Conservation (phyloP, 2,113 vertebrate species). For the Pogonocichla stellata region DNA sequence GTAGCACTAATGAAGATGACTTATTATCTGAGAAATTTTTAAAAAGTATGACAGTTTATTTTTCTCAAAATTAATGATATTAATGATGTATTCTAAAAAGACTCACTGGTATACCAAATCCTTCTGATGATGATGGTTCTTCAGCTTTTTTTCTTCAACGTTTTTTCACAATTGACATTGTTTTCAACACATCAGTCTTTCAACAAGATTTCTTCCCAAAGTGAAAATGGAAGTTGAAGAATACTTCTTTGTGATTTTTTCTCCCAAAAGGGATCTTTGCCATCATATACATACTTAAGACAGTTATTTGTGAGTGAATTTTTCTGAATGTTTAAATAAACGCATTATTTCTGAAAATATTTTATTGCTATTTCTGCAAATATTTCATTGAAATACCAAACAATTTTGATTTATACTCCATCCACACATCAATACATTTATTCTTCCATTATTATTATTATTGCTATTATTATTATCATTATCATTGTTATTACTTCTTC, state of each 20-base stretch:
- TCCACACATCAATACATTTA: background rate
- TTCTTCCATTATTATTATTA: background rate
- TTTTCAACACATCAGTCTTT: background rate
- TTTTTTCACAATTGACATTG: background rate
- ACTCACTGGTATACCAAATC: background rate
- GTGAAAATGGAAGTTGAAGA: background rate
- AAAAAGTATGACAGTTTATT: background rate
- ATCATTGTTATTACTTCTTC: background rate
- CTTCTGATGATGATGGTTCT: background rate
- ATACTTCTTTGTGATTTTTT: background rate
- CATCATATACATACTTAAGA: background rate
- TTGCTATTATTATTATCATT: background rate
- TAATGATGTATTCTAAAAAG: background rate
- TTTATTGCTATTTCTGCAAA: background rate
- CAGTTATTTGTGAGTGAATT: background rate
- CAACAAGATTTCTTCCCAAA: background rate
- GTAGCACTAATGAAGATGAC: background rate
- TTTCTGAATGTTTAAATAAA: background rate
- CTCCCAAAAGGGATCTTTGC: background rate
- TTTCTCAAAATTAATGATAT: background rate
- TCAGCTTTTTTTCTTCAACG: background rate
- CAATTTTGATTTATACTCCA: background rate
- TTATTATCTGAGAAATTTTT: background rate
- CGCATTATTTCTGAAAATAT: background rate
- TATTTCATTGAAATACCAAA: background rate